Base-by-base conservation (phyloP, 2,888 invertebrate species). In the Eledone cirrhosa region DNA sequence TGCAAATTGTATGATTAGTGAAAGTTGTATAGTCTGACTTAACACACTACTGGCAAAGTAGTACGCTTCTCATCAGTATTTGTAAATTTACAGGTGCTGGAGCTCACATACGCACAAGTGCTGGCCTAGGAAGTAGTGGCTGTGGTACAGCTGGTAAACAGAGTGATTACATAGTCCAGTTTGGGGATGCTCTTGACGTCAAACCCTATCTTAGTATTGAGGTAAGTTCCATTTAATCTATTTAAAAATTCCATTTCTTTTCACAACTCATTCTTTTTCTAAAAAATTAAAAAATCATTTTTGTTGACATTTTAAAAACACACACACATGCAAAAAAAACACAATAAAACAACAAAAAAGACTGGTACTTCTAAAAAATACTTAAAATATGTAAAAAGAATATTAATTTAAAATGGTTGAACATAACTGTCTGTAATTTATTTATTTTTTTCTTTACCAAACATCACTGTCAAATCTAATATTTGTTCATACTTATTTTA, bases 171-270 rank as follows among this genome's bases (percentile, higher is more conserved):
- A 72, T 72, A 41, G 72, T 72, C 72, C 72, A 72, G 72, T 72
- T 72, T 72, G 72, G 72, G 31, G 72, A 72, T 72, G 72, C 72
- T 41, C 72, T 72, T 41, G 72, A 72, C 31, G 72, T 72, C 72
- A 72, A 72, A 72, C 72, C 72, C 33, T 72, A 72, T 72, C 72
- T 72, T 72, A 72, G 72, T 72, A 72, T 72, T 72, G 72, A 72
- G 72, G 72, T 72, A 41, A 72, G 72, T 72, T 19, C n/a, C n/a
- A 72, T 72, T 41, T 41, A n/a, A 63, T 63, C 27, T 63, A 63
- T 63, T 53, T 22, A 22, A 2, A 19, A 63, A 63, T 63, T 2
- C 11, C 27, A 63, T 63, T 41, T 41, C 41, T 41, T 41, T 41
- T 41, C 41, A 41, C 3, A 41, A 41, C 11, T 41, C 41, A 2